phyloP scores from a whole-genome alignment of 2,888 invertebrate genomes.

The Bombylius major region DNA sequence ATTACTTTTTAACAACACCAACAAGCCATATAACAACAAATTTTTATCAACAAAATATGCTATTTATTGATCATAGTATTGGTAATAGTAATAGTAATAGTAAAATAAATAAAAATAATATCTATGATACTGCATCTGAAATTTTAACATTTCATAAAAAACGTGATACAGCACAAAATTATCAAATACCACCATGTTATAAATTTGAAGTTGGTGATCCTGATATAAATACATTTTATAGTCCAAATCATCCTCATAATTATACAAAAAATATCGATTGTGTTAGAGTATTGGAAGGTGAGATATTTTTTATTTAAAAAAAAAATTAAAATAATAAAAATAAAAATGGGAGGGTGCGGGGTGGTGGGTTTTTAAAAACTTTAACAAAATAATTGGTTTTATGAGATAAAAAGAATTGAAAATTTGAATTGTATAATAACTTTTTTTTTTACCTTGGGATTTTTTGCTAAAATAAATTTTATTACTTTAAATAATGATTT shows the following conservation, averaged over 20 bases:
- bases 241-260: conserved; percentile 52
- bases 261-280: conserved; percentile 59
- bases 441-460: no score
- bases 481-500: no score
- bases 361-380: no score
- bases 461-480: no score
- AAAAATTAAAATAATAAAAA: no score
- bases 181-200: conserved; percentile 37
- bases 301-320: conserved; percentile 21
- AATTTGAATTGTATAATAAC: no score
- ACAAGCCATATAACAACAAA: background rate
- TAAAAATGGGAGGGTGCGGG: no score
- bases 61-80: background rate
- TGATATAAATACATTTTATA: conserved; percentile 50
- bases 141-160: conserved; percentile 1
- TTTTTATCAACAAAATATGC: background rate
- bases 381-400: no score
- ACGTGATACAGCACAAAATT: conserved; percentile 19
- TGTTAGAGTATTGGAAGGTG: conserved; percentile 52
- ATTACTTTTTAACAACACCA: no score
- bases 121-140: background rate
- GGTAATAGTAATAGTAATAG: background rate
- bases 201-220: conserved; percentile 46
- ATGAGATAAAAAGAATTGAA: no score
- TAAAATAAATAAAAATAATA: background rate